Evolutionary conservation across 2,797 vertebrate genomes (phyloP).

Genomic region (Clarias platycephalus): DNA sequence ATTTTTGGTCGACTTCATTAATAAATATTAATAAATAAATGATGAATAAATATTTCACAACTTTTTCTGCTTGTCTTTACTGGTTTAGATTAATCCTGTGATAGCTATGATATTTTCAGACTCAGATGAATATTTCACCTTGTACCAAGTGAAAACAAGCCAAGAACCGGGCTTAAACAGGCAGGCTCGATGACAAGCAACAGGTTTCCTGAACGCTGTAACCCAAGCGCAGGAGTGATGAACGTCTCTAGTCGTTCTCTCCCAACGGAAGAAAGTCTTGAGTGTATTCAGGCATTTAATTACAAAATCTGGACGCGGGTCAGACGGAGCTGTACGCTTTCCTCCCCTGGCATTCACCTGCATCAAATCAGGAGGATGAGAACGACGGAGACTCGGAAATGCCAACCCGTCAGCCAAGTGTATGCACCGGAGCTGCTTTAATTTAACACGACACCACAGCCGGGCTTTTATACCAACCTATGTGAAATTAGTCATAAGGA

Average conservation of each 20-base stretch:
- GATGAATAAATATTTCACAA: not conserved
- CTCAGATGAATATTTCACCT: not conserved
- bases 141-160: slow-evolving; percentile 18
- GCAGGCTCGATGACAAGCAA: slow-evolving; percentile 45
- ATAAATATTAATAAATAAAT: not conserved
- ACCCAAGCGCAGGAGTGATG: slow-evolving; percentile 47
- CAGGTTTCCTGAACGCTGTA: slow-evolving; percentile 42
- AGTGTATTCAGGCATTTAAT: slow-evolving; percentile 51
- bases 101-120: not conserved
- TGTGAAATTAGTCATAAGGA: slow-evolving; percentile 58
- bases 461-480: slow-evolving; percentile 22
- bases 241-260: slow-evolving; percentile 24
- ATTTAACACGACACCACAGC: slow-evolving; percentile 22
- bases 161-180: slow-evolving; percentile 32
- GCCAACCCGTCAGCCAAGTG: slow-evolving; percentile 10
- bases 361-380: slow-evolving; percentile 47
- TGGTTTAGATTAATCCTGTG: not conserved
- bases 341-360: slow-evolving; percentile 50
- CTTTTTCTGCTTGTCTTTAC: not conserved
- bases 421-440: not conserved
- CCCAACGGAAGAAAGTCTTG: slow-evolving; percentile 34
- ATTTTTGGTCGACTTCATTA: not conserved
- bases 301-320: slow-evolving; percentile 47
- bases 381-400: slow-evolving; percentile 47
- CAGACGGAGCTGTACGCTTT: slow-evolving; percentile 28